A percentile compares a stretch with the other conserved stretches of the same genome.
Conservation (phyloP, 1,140 invertebrate genomes). For the Cryptotermes secundus region DNA sequence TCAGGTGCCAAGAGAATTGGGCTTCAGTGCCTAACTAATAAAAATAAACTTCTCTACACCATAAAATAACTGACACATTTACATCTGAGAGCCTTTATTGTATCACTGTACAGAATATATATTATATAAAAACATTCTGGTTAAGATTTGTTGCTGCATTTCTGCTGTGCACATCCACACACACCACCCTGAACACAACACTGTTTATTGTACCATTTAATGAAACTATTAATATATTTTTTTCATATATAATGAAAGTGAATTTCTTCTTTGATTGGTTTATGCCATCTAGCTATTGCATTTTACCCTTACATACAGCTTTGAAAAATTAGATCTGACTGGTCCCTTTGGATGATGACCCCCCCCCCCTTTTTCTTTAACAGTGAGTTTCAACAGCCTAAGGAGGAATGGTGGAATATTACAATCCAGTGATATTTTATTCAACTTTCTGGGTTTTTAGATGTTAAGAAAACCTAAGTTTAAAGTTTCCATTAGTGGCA, state of each 20-base stretch:
- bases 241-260: neutral
- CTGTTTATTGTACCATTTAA: constrained; percentile 32
- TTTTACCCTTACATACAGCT: neutral
- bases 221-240: constrained; percentile 21
- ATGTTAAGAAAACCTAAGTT: neutral
- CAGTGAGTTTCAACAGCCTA: neutral
- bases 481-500: neutral
- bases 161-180: neutral
- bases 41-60: no score
- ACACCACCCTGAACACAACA: constrained; percentile 27
- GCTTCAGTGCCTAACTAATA: no score
- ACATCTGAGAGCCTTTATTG: constrained; percentile 31
- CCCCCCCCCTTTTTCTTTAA: neutral
- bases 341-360: constrained; percentile 30
- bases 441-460: neutral
- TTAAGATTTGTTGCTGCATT: constrained; percentile 4
- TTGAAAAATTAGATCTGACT: neutral
- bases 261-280: neutral
- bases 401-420: neutral
- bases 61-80: neutral
- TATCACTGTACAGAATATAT: constrained; percentile 29
- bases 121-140: constrained; percentile 27
- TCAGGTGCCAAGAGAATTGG: no score
- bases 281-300: neutral
- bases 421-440: neutral